A percentile compares a stretch with the other conserved stretches of the same genome.
Evolutionary conservation across 2,113 vertebrate species (phyloP).

Genomic region (Semnornis frantzii): DNA sequence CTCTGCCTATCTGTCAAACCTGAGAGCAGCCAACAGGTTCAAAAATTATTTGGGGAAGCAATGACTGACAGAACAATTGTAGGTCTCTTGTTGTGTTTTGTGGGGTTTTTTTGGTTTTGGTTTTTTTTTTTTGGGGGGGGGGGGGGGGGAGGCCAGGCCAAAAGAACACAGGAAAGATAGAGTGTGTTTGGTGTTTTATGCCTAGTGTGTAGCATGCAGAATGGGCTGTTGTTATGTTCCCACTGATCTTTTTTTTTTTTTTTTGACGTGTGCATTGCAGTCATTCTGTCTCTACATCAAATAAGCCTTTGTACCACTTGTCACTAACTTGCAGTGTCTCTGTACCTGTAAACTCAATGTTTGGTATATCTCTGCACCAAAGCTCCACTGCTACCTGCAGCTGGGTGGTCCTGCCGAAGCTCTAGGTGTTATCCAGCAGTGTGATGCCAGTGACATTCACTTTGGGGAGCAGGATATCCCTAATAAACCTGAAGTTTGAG

Average conservation of each 20-base stretch:
- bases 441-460: background rate
- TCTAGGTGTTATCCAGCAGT: background rate
- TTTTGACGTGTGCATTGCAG: slow-evolving; percentile 41
- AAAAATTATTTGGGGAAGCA: slow-evolving; percentile 51
- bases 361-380: background rate
- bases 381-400: background rate
- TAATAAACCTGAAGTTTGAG: background rate
- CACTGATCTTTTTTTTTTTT: slow-evolving; percentile 42
- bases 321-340: background rate
- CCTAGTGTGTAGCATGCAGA: background rate
- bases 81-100: background rate
- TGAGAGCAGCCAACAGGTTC: slow-evolving; percentile 57
- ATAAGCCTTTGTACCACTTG: slow-evolving; percentile 53
- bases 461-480: background rate
- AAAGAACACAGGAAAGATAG: background rate
- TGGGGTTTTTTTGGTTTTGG: background rate
- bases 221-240: slow-evolving; percentile 15
- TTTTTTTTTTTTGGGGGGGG: background rate
- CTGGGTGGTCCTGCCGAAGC: background rate
- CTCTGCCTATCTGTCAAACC: slow-evolving; percentile 58
- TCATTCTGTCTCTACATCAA: slow-evolving; percentile 40
- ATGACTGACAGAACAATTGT: slow-evolving; percentile 64
- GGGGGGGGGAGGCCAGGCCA: background rate
- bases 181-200: slow-evolving; percentile 10
- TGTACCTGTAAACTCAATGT: background rate